Base-by-base conservation (phyloP, 1,140 invertebrate species). In the Episyrphus balteatus region DNA sequence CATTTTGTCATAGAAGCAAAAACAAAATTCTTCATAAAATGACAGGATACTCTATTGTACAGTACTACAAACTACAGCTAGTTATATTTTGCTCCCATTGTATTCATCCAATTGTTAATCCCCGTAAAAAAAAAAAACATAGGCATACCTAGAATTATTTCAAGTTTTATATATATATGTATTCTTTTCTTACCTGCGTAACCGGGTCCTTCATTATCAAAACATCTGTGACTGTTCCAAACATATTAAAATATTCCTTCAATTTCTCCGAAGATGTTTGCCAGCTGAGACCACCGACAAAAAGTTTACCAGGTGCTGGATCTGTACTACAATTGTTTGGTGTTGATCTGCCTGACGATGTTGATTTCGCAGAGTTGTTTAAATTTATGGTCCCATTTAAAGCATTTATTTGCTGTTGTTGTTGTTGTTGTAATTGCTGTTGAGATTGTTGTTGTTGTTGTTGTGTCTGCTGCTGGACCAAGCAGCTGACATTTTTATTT, bases 201-300 rank as follows among this genome's bases (percentile, higher is more conserved):
- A 92, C 82, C 3, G 88, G 88, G 73, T 92, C 88, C 76, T 92
- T 92, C 88, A 92, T 92, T 57, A 92, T 91, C 42, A 92, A 80
- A 39, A 92, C 88, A 65, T 92, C 88, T n/a, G 87, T 87, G 48
- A 92, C 88, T 5, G 83, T 82, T 44, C 89, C 89, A 58, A 91
- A 93, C 81, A 90, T 89, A 44, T 84, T 83, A 59, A 93, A 93
- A 64, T 93, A 92, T 54, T 91, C 86, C 55, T 85, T 76, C 8
- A 93, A 75, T 66, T 91, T 92, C 66, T 93, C 88, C 32, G 85
- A 85, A 55, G 86, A 88, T 14, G 89, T 92, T 68, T 91, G 87
- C 88, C 88, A 92, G 59, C 86, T 90, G 34, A 92, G 77, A 0
- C 89, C 88, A 13, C 88, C 89, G 19, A 92, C 88, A 65, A 92